Evolutionary conservation across 2,113 vertebrate species (phyloP), one percentile per base, ranked within the genome.

Genomic region (Willisornis vidua): DNA sequence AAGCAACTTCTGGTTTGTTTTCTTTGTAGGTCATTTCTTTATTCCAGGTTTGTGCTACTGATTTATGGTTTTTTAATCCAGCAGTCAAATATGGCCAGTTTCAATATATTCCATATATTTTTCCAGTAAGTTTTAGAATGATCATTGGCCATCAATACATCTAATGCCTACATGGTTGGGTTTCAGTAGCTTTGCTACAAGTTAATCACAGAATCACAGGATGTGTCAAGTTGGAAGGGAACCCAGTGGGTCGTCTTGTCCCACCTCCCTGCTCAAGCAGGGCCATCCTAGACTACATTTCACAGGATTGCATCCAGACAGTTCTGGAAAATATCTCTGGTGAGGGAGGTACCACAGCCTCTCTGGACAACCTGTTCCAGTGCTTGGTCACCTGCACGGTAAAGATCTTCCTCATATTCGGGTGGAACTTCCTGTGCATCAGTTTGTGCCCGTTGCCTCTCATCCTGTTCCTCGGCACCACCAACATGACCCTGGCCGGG

Each of bases 361-460:
- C 33, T 61, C 16, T 25, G 39, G 3, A 2, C 46, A 24, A 20
- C 1, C 46, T 67, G 10, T 68, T 46, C 13, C n/a, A 52, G 24
- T 54, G 39, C 46, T 25, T 1, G 0, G 46, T 54, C 28, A 61
- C 46, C 10, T 0, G 0, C 5, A 25, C 4, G 29, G 39, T 24
- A 24, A n/a, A 66, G 6, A n/a, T 75, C 25, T 61, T 75, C 23
- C 45, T 59, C 19, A 6, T 68, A 5, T 29, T 82, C 14, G 14
- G 16, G 19, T 54, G 13, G 19, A 61, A 28, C 10, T 75, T 82
- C 10, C 28, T n/a, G 15, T 12, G 16, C 7, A 17, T 41, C n/a
- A 35, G 12, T 82, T 82, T 68, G 46, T 61, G 2, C 19, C 13
- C 2, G 0, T 35, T 61, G 39, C 52, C 16, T 75, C 62, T n/a